phyloP scores from a whole-genome alignment of 92 coral and sea anemone genomes.

The Meandrina meandrites region DNA sequence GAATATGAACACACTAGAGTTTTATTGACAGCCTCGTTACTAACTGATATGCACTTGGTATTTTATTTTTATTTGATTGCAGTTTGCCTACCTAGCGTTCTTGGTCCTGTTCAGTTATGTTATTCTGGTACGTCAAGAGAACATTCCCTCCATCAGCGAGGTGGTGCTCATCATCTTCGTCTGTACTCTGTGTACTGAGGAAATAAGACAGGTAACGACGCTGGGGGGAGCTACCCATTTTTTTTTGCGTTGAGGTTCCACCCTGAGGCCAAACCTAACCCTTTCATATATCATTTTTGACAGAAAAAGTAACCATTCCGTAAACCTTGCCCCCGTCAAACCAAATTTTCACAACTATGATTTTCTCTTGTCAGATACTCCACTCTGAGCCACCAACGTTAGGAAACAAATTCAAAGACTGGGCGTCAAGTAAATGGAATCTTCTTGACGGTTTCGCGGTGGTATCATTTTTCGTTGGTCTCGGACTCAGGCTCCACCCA shows the following conservation, averaged over 20 bases:
- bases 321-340: too few species aligned
- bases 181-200: slow-evolving; percentile 71
- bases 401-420: slow-evolving; percentile 58
- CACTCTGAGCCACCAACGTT: slow-evolving; percentile 74
- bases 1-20: background rate
- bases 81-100: slow-evolving; percentile 74
- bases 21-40: background rate
- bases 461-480: slow-evolving; percentile 74
- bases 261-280: too few species aligned
- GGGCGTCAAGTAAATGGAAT: slow-evolving; percentile 95
- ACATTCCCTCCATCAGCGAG: slow-evolving; percentile 59
- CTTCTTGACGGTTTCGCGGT: slow-evolving; percentile 86
- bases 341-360: background rate
- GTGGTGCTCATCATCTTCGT: slow-evolving; percentile 69
- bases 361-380: slow-evolving; percentile 51
- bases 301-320: too few species aligned
- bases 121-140: slow-evolving; percentile 54
- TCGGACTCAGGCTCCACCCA: slow-evolving; percentile 73
- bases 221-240: too few species aligned
- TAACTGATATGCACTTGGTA: background rate
- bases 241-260: too few species aligned
- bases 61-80: slow-evolving; percentile 14
- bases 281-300: too few species aligned
- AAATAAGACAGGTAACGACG: slow-evolving; percentile 75
- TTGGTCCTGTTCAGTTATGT: slow-evolving; percentile 74